Evolutionary conservation across 2,113 vertebrate genomes (phyloP).

Genomic region (Actenoides lindsayi): DNA sequence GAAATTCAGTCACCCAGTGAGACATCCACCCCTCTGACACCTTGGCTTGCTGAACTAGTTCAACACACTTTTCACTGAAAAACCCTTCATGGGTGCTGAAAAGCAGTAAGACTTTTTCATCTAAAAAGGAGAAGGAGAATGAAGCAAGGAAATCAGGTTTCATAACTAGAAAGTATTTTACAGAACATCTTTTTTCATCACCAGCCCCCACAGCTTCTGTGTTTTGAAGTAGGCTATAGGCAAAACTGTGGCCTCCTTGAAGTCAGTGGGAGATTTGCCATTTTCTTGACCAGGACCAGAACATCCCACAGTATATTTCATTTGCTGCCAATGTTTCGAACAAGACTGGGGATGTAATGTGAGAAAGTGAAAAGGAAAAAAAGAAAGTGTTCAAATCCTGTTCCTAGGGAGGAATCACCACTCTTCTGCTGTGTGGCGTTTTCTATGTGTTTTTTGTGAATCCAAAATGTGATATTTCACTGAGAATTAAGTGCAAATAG

Average conservation of each 20-base stretch:
- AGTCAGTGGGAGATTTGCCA: neutral
- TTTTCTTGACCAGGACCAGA: neutral
- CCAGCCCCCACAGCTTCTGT: neutral
- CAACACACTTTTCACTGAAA: neutral
- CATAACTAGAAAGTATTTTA: neutral
- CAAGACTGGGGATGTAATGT: neutral
- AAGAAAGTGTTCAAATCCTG: neutral
- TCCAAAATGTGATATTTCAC: neutral
- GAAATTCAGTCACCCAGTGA: neutral
- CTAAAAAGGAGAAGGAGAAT: neutral
- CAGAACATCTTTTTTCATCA: neutral
- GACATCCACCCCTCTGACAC: neutral
- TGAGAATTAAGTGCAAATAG: neutral
- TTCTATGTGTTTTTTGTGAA: neutral
- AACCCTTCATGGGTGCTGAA: neutral
- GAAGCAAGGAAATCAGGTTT: neutral
- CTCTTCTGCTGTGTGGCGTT: neutral
- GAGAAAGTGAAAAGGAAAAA: neutral
- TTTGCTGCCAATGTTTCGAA: neutral
- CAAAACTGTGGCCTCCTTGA: neutral
- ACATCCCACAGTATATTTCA: neutral
- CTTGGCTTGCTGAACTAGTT: neutral
- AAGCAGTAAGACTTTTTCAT: neutral
- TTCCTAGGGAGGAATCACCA: neutral
- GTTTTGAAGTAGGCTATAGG: neutral